Evolutionary conservation across 2,797 vertebrate genomes (phyloP).

Genomic region (Anguilla anguilla): DNA sequence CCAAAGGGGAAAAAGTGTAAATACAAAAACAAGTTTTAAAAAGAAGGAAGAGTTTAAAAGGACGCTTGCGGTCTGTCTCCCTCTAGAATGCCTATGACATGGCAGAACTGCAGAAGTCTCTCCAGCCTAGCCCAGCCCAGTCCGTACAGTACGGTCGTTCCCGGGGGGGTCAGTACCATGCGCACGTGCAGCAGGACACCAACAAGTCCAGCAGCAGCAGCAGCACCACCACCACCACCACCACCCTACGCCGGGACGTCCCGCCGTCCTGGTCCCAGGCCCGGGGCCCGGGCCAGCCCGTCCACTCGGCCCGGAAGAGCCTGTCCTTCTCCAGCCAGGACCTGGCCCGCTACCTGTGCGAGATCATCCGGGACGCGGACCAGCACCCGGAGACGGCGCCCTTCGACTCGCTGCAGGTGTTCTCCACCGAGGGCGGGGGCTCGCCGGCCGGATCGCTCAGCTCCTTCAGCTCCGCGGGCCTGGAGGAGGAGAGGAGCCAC

Average conservation of each 20-base stretch:
- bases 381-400: constrained; percentile 69
- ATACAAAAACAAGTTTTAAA: too few relatives aligned
- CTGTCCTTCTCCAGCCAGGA: constrained; percentile 71
- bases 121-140: constrained; percentile 80
- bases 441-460: constrained; percentile 80
- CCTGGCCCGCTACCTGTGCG: constrained; percentile 74
- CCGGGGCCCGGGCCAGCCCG: constrained; percentile 68
- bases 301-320: constrained; percentile 64
- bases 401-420: constrained; percentile 79
- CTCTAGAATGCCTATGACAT: constrained; percentile 83
- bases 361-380: constrained; percentile 75
- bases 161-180: constrained; percentile 60
- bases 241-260: constrained; percentile 59
- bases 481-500: constrained; percentile 61
- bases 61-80: background rate
- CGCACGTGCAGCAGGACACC: constrained; percentile 58
- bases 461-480: constrained; percentile 75
- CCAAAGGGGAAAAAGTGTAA: too few relatives aligned
- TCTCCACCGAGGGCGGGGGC: constrained; percentile 80
- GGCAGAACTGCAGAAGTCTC: constrained; percentile 86
- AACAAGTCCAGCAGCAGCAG: constrained; percentile 7
- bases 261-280: constrained; percentile 64
- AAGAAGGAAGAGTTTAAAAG: background rate
- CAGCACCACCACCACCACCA: constrained; percentile 50
- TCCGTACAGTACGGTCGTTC: constrained; percentile 73